phyloP scores from a whole-genome alignment of 2,113 vertebrate species.

The Lynx canadensis region DNA sequence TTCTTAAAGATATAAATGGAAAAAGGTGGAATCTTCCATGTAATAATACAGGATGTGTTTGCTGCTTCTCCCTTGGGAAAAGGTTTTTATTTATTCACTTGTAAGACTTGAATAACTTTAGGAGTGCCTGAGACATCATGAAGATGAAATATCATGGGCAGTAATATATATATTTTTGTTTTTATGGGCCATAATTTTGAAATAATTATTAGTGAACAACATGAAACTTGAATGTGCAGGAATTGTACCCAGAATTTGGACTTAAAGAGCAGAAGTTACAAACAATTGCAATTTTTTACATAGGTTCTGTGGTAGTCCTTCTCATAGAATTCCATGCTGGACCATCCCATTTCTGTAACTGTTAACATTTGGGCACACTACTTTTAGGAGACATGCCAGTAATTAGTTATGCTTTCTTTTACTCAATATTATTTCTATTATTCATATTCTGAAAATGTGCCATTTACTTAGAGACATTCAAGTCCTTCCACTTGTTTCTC shows the following conservation, averaged over 20 bases:
- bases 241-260: background rate
- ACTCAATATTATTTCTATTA: background rate
- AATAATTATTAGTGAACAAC: background rate
- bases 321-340: background rate
- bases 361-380: background rate
- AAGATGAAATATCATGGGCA: background rate
- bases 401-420: background rate
- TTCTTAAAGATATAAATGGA: background rate
- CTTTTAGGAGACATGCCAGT: background rate
- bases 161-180: background rate
- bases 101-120: background rate
- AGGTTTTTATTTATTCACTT: background rate
- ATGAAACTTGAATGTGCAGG: background rate
- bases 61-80: background rate
- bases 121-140: background rate
- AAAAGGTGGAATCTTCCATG: background rate
- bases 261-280: background rate
- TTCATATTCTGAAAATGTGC: background rate
- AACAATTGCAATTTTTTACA: background rate
- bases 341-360: background rate
- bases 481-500: background rate
- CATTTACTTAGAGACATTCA: background rate
- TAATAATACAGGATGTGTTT: background rate
- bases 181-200: background rate
- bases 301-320: background rate